phyloP scores from a whole-genome alignment of 53 echinoderm and acorn worm species.

The Echinometra lucunter region DNA sequence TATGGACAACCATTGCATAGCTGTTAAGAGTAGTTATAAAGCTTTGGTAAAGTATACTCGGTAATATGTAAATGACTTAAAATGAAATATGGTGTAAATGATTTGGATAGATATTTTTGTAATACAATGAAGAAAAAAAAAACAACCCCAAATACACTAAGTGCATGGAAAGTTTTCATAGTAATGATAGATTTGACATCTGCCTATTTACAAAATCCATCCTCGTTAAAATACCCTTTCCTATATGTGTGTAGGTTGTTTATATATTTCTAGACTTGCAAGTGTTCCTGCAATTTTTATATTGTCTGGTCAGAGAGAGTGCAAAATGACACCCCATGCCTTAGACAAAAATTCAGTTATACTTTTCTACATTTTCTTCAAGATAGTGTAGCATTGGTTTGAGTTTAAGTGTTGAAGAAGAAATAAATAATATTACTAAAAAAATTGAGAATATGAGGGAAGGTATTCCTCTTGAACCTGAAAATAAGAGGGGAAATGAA shows the following conservation, averaged over 20 bases:
- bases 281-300: not conserved
- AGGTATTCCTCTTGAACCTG: too few species aligned
- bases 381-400: too few species aligned
- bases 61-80: constrained; percentile 16
- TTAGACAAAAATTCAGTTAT: not conserved
- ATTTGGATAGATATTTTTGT: constrained; percentile 63
- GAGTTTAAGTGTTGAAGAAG: too few species aligned
- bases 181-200: not conserved
- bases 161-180: constrained; percentile 1
- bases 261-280: constrained; percentile 1
- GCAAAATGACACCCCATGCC: not conserved
- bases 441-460: too few species aligned
- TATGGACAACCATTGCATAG: not conserved
- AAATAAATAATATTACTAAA: too few species aligned
- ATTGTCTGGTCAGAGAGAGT: not conserved
- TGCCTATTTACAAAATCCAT: not conserved
- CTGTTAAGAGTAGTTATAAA: not conserved
- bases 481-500: too few species aligned
- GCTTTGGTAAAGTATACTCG: constrained; percentile 32
- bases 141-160: not conserved
- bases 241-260: not conserved
- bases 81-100: constrained; percentile 64
- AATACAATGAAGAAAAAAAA: not conserved
- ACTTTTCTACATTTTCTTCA: too few species aligned
- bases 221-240: not conserved